These are phyloP conservation scores for Copsychus sechellarum DNA, from an alignment of 2,113 vertebrate species.

Conservation along the genomic window DNA sequence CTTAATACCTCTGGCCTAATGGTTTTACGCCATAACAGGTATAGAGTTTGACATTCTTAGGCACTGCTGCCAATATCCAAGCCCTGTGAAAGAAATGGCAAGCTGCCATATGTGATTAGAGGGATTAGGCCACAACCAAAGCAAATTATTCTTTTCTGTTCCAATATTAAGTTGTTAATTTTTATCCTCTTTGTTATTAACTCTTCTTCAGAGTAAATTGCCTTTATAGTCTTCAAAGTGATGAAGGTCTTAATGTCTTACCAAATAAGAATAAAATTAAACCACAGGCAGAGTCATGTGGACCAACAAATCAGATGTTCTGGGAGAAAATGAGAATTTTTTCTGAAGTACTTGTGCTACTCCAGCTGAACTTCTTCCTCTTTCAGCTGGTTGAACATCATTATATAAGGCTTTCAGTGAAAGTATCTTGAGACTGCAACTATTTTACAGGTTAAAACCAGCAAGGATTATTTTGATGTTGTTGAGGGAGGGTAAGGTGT, in stretches of 20 bases:
- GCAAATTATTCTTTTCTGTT: background rate
- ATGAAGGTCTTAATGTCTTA: background rate
- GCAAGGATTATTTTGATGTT: background rate
- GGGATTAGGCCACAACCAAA: background rate
- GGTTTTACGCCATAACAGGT: background rate
- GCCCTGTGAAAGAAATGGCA: background rate
- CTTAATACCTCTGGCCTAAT: background rate
- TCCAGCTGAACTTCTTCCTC: background rate
- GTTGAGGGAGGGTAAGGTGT: background rate
- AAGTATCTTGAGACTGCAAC: background rate
- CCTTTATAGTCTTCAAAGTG: background rate
- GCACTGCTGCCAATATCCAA: background rate
- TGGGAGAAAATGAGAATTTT: background rate
- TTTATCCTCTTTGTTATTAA: slow-evolving; percentile 14
- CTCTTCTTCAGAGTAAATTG: background rate
- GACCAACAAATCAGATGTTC: background rate
- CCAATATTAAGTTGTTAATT: background rate
- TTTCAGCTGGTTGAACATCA: background rate
- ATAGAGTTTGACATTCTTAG: background rate
- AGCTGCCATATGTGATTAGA: background rate
- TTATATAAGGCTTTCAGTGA: background rate
- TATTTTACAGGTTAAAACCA: background rate
- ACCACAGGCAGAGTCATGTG: background rate
- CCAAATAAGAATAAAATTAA: background rate
- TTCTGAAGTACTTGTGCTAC: background rate